Evolutionary conservation across 2,797 vertebrate genomes (phyloP).

Genomic region (Syndactyla subalaris): DNA sequence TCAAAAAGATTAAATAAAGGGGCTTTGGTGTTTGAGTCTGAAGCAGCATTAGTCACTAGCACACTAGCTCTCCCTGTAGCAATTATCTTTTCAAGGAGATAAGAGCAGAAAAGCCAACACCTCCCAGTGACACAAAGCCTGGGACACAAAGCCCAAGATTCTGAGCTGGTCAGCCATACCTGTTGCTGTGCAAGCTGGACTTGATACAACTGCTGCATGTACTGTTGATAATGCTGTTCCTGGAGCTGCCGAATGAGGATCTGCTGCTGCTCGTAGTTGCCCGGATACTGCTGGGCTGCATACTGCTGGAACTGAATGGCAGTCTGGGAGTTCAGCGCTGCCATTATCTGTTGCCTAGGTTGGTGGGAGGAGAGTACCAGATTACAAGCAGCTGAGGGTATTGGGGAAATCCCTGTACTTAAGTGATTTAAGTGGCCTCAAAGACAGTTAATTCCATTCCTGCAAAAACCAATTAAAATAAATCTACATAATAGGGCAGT

Average conservation of each 20-base stretch:
- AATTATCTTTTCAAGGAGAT: neutral
- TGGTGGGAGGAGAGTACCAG: conserved; percentile 10
- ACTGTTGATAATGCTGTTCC: conserved; percentile 99
- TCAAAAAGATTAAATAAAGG: neutral
- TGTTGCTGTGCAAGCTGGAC: conserved; percentile 98
- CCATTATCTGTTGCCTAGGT: conserved; percentile 98
- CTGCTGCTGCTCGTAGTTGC: conserved; percentile 95
- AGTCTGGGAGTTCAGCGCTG: conserved; percentile 96
- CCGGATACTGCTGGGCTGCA: conserved; percentile 96
- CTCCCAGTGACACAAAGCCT: neutral
- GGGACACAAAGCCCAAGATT: neutral
- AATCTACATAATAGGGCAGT: neutral
- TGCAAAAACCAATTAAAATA: neutral
- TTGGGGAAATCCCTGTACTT: neutral
- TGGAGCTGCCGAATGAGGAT: conserved; percentile 97
- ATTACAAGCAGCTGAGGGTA: neutral
- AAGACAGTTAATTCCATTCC: neutral
- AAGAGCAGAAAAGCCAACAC: neutral
- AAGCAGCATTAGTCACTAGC: neutral
- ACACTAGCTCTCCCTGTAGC: neutral
- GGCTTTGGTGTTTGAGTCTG: neutral
- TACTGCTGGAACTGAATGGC: conserved; percentile 99
- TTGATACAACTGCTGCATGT: conserved; percentile 99
- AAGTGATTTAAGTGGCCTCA: neutral
- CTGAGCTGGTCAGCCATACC: conserved; percentile 75